Evolutionary conservation across 1,140 invertebrate species (phyloP), one percentile per base, ranked within the genome.

Genomic region (Drosophila suzukii): DNA sequence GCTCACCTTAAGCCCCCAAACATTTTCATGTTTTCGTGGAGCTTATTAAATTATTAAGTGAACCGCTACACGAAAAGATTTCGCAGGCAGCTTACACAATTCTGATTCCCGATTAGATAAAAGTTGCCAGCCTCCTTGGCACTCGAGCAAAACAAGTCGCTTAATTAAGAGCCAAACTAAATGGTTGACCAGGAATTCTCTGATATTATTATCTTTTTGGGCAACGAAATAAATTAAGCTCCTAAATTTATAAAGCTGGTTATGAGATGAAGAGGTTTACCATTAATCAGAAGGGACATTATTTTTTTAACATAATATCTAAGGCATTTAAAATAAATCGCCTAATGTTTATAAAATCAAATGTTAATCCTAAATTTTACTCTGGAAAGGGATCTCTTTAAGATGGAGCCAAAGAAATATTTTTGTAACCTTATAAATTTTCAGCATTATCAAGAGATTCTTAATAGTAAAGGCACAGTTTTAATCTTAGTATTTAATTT

Each of bases 11-110:
- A 60, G 53, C 44, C 46, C 46, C 53, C 43, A 43, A 36, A 50
- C 46, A 49, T 51, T 83, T 73, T 89, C 72, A 66, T 80, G 84
- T 70, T 56, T 71, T 55, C 81, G 83, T 65, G 80, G 41, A 49
- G 81, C 79, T 89, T 88, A 88, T 88, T 89, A 88, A 88, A 88
- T 88, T 86, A 86, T 86, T 88, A 88, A 88, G 73, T 85, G 59
- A 61, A 66, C 77, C 73, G 78, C 73, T 85, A 86, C 60, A 56
- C 63, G 74, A 66, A 60, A 34, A 51, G 41, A 67, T 67, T 73
- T 59, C 13, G 67, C 75, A 44, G 46, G 47, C 65, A 54, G 71
- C 75, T 88, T 83, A 60, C 84, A 88, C 80, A 89, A 88, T 83
- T 80, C 71, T 65, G 83, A 88, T 88, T 53, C 10, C 24, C 60